phyloP scores from a whole-genome alignment of 2,113 vertebrate genomes.

The Protobothrops flavoviridis region DNA sequence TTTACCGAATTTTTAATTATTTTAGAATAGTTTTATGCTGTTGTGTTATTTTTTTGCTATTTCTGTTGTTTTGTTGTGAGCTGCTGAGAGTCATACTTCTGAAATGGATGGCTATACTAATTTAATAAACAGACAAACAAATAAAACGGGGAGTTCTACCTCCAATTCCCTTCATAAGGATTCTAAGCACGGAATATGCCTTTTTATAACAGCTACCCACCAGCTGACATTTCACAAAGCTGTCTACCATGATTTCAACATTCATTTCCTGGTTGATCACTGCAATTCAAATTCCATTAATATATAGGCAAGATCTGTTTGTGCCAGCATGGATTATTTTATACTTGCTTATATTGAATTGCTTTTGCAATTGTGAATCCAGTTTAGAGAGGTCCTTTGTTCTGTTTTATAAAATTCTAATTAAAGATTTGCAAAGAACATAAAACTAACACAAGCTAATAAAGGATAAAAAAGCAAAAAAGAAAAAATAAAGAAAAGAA shows the following conservation, averaged over 20 bases:
- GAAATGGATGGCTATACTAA: not conserved
- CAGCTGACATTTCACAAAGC: not conserved
- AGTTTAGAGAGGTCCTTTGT: not conserved
- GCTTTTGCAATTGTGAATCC: not conserved
- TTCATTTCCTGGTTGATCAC: not conserved
- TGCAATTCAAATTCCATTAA: not conserved
- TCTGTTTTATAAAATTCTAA: not conserved
- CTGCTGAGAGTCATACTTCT: not conserved
- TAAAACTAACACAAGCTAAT: not conserved
- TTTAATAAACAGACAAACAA: not conserved
- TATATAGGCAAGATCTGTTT: not conserved
- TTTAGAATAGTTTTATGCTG: not conserved
- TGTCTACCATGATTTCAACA: not conserved
- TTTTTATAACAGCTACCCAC: not conserved
- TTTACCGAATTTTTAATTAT: not conserved
- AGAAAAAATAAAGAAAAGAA: not conserved
- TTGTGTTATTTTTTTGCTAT: not conserved
- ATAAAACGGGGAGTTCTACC: not conserved
- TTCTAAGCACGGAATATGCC: not conserved
- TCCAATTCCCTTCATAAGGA: not conserved
- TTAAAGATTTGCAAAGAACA: not conserved
- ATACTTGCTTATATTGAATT: not conserved
- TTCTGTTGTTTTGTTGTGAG: not conserved
- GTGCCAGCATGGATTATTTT: not conserved
- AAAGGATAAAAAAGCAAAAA: not conserved